Evolutionary conservation across 2,888 invertebrate species (phyloP).

Genomic region (Drosophila fungiperda): DNA sequence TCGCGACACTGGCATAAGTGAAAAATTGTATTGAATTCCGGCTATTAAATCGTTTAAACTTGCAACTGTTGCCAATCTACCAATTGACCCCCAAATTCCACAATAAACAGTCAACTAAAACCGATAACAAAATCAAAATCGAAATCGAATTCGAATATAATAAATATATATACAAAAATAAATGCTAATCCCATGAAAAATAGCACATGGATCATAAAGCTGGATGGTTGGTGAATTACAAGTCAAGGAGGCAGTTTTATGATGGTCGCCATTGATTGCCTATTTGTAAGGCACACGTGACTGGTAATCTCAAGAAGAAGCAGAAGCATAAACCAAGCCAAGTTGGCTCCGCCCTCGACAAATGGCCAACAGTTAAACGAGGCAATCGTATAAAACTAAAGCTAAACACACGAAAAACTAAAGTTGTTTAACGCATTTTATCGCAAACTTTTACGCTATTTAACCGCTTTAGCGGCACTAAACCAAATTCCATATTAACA

Average conservation of each 20-base stretch:
- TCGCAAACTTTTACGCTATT: conserved; percentile 79
- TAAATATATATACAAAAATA: conserved; percentile 25
- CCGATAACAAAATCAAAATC: conserved; percentile 5
- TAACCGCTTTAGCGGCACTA: conserved; percentile 74
- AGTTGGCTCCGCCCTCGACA: conserved; percentile 5
- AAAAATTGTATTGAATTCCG: conserved; percentile 80
- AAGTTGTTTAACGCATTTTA: conserved; percentile 54
- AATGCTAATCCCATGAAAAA: conserved; percentile 44
- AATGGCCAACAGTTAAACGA: conserved; percentile 45
- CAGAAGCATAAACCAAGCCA: neutral
- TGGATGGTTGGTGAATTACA: conserved; percentile 17
- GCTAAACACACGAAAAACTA: conserved; percentile 48
- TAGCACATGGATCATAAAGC: conserved; percentile 37
- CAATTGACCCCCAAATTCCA: conserved; percentile 48
- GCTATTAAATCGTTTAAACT: conserved; percentile 78
- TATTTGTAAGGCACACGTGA: conserved; percentile 67
- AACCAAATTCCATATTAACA: conserved; percentile 64
- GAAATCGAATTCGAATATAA: conserved; percentile 2
- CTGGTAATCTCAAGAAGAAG: conserved; percentile 18
- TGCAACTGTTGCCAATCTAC: conserved; percentile 48
- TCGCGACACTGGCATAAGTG: conserved; percentile 53
- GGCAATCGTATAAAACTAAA: conserved; percentile 64
- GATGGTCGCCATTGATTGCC: conserved; percentile 66
- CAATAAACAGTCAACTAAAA: conserved; percentile 41
- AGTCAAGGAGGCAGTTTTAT: conserved; percentile 47